phyloP scores from a whole-genome alignment of 2,797 vertebrate species.

The Hypotaenidia philippensis region DNA sequence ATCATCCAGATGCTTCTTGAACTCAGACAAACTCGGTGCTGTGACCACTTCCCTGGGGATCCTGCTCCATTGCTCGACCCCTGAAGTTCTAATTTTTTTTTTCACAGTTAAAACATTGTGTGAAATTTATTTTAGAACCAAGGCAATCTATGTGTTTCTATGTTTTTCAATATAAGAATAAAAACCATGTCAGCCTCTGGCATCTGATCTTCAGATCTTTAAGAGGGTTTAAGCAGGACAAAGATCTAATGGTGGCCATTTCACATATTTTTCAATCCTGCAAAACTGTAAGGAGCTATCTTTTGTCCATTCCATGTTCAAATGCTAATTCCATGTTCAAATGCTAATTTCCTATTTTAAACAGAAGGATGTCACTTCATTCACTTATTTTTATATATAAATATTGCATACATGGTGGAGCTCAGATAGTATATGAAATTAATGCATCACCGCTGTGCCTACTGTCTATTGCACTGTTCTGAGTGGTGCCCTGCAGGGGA shows the following conservation, averaged over 20 bases:
- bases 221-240: neutral
- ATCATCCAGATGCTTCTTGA: too few species aligned
- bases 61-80: neutral
- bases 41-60: too few species aligned
- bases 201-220: neutral
- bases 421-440: neutral
- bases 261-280: neutral
- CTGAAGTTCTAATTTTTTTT: neutral
- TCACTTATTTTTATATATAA: neutral
- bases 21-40: too few species aligned
- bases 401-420: neutral
- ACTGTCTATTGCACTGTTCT: neutral
- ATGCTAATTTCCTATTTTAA: neutral
- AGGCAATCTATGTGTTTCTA: neutral
- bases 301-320: neutral
- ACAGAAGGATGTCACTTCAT: neutral
- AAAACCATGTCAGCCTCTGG: neutral
- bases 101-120: neutral
- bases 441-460: neutral
- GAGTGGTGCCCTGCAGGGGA: neutral
- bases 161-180: neutral
- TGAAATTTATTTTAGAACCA: neutral
- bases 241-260: neutral
- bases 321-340: neutral
- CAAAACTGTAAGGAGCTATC: neutral